These are phyloP conservation scores for Poeciliopsis turneri DNA, from an alignment of 2,797 vertebrate species.

Conservation along the genomic window DNA sequence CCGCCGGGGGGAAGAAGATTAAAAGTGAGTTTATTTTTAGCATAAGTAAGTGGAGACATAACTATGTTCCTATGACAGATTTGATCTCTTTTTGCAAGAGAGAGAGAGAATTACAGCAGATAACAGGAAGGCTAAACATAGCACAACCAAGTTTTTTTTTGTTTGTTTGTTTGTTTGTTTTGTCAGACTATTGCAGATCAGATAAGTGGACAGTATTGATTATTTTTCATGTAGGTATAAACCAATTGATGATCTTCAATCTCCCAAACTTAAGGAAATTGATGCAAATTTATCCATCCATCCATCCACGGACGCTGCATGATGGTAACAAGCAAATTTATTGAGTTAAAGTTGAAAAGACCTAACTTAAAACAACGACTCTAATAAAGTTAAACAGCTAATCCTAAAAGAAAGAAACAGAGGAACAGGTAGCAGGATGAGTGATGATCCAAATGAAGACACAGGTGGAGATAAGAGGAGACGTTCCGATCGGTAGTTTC, in stretches of 20 bases:
- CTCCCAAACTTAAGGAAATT: too few relatives aligned
- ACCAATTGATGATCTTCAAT: too few relatives aligned
- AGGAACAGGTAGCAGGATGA: neutral
- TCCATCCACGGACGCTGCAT: too few relatives aligned
- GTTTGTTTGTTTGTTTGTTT: too few relatives aligned
- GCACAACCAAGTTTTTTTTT: too few relatives aligned
- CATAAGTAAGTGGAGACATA: neutral
- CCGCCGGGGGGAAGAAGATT: neutral
- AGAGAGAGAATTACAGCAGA: neutral
- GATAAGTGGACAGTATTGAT: too few relatives aligned
- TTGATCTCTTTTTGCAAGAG: neutral
- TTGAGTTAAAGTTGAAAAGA: neutral
- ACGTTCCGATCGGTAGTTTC: conserved; percentile 6
- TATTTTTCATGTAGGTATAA: too few relatives aligned
- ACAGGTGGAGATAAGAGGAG: conserved; percentile 19
- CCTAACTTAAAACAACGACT: neutral
- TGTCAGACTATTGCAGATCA: too few relatives aligned
- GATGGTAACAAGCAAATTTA: neutral
- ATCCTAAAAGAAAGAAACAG: neutral
- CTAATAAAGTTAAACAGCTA: neutral
- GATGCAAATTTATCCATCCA: too few relatives aligned
- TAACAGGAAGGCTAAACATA: neutral
- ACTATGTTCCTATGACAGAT: too few relatives aligned
- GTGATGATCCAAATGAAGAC: conserved; percentile 9
- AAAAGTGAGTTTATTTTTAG: neutral